phyloP scores from a whole-genome alignment of 2,113 vertebrate species.

The Lepus americanus region DNA sequence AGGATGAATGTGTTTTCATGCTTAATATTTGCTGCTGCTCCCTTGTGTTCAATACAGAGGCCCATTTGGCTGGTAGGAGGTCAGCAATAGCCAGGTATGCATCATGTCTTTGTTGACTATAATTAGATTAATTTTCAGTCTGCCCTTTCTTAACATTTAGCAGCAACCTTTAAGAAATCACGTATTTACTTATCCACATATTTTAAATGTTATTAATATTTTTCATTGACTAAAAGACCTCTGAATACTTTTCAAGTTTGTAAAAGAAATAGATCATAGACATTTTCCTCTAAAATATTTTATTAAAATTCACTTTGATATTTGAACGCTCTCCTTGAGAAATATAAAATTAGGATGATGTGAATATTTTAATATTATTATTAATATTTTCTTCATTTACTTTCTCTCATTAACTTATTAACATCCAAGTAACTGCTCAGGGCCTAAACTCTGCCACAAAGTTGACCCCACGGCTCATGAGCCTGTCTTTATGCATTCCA shows the following conservation, averaged over 20 bases:
- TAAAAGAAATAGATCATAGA: background rate
- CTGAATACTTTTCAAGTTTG: background rate
- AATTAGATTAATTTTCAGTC: background rate
- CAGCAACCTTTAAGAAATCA: background rate
- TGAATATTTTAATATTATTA: background rate
- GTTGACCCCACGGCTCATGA: background rate
- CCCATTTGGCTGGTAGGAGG: background rate
- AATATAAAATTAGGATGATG: background rate
- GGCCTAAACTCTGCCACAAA: too few relatives aligned
- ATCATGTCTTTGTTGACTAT: background rate
- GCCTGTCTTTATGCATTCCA: background rate
- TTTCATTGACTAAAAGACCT: background rate
- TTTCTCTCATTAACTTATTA: background rate
- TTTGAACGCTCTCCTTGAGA: background rate
- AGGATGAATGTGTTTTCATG: background rate
- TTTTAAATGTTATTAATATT: background rate
- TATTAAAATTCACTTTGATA: background rate
- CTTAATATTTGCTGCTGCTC: background rate
- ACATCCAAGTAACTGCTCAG: accelerated
- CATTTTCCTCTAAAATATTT: background rate
- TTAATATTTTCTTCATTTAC: background rate
- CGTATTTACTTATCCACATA: background rate
- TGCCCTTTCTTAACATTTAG: background rate
- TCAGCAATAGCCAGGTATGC: background rate
- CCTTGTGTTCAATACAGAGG: too few relatives aligned